Evolutionary conservation across 2,797 vertebrate species (phyloP).

Genomic region (Setipinna tenuifilis): DNA sequence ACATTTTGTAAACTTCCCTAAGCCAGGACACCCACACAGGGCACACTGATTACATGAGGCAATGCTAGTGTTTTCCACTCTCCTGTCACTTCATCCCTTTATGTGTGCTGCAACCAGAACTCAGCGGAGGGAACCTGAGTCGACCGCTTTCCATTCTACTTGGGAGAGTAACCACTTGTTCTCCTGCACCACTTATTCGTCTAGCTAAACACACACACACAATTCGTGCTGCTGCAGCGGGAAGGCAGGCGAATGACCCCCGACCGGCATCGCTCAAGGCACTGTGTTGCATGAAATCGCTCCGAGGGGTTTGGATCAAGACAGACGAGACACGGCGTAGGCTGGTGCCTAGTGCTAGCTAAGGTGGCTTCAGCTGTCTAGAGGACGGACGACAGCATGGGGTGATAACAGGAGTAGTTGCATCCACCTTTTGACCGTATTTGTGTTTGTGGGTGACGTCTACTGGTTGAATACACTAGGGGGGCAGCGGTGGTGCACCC

Average conservation of each 20-base stretch:
- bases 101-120: constrained; percentile 2
- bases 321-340: neutral
- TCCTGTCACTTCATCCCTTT: neutral
- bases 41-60: neutral
- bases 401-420: neutral
- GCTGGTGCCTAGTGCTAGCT: neutral
- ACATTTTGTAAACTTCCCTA: neutral
- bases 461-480: constrained; percentile 35
- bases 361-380: neutral
- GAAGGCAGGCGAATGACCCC: neutral
- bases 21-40: neutral
- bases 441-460: neutral
- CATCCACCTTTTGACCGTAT: neutral
- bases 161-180: neutral
- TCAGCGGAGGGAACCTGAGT: neutral
- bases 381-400: neutral
- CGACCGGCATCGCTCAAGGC: constrained; percentile 51
- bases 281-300: constrained; percentile 50
- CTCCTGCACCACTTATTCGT: neutral
- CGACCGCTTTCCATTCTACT: neutral
- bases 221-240: neutral
- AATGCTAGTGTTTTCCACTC: neutral
- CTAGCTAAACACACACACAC: neutral
- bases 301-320: neutral
- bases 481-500: neutral